Base-by-base conservation (phyloP, 1,140 invertebrate genomes). In the Caenorhabditis latens region DNA sequence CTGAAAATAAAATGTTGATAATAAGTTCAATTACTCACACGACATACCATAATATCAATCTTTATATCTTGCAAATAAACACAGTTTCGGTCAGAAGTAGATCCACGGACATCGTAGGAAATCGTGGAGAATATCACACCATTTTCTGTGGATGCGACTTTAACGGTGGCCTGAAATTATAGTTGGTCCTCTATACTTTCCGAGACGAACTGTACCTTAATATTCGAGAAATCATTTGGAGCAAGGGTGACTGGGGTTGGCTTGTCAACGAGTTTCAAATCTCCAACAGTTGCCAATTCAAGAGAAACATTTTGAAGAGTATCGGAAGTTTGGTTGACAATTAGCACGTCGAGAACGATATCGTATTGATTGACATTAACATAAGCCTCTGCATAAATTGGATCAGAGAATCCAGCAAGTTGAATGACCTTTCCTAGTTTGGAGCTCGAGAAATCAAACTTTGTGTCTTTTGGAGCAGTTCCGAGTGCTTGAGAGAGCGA, bases 111-210 rank as follows among this genome's bases (percentile, higher is more conserved):
- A 83, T 89, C 90, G 90, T 92, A 93, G 96, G 96, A 96, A 91
- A 99, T 99, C 93, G 99, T 99, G 86, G 98, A 98, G 94, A 99
- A 99, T 88, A 99, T 99, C 87, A 99, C 97, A 83, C 97, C 98
- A 94, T 99, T 99, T 93, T 99, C 98, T 11, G 98, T 99, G 0
- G 97, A 99, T 0, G 98, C 96, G 5, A 95, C 95, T 87, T 92
- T 93, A 3, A 92, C 90, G 19, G 91, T 93, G 4, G 92, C 91
- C 91, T 91, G 40, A 19, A 89, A 85, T 50, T 75, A 55, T 1
- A 43, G 0, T 43, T 21, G 4, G 4, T 6, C 5, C 0, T 19
- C 21, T 40, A 24, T 24, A 40, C 42, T 4, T 7, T 16, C 42
- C 32, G 0, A 61, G 24, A 55, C 58, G 84, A 57, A 40, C 4